Evolutionary conservation across 2,888 invertebrate species (phyloP).

Genomic region (Xanthorhoe designata): DNA sequence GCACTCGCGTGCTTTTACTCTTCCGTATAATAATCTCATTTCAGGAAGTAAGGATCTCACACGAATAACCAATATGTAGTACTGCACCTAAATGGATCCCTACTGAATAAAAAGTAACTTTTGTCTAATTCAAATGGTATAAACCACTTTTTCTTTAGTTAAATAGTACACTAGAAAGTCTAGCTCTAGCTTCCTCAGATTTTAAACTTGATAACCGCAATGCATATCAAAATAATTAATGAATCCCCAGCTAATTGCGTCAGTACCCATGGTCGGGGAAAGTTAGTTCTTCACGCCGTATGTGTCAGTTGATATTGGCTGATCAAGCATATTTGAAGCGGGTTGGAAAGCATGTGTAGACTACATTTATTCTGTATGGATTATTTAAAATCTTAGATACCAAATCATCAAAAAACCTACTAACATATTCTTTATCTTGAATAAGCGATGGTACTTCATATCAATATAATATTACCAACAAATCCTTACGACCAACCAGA

Average conservation of each 20-base stretch:
- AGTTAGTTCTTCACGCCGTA: conserved; percentile 15
- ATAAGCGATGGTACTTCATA: neutral
- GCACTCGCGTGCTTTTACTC: too few relatives aligned
- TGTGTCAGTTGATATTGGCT: conserved; percentile 1
- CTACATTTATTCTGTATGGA: neutral
- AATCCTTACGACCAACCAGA: neutral
- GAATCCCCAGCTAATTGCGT: conserved; percentile 28
- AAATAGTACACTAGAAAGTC: conserved; percentile 28
- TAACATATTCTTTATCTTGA: neutral
- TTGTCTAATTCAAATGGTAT: neutral
- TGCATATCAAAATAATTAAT: conserved; percentile 28
- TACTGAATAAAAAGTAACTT: neutral
- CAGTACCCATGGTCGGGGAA: conserved; percentile 17
- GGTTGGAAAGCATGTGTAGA: neutral
- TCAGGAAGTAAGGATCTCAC: too few relatives aligned
- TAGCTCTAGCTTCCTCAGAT: conserved; percentile 16
- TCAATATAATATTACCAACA: neutral
- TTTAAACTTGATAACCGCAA: conserved; percentile 25
- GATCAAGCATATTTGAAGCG: neutral
- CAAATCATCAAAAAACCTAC: neutral
- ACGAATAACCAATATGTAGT: too few relatives aligned
- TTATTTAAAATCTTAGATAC: too few relatives aligned
- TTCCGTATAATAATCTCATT: too few relatives aligned
- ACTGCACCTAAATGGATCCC: neutral
- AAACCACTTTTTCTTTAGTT: conserved; percentile 6